A percentile compares a stretch with the other conserved stretches of the same genome.
phyloP scores from a whole-genome alignment of 2,113 vertebrate genomes.

The Hippocampus barbouri region DNA sequence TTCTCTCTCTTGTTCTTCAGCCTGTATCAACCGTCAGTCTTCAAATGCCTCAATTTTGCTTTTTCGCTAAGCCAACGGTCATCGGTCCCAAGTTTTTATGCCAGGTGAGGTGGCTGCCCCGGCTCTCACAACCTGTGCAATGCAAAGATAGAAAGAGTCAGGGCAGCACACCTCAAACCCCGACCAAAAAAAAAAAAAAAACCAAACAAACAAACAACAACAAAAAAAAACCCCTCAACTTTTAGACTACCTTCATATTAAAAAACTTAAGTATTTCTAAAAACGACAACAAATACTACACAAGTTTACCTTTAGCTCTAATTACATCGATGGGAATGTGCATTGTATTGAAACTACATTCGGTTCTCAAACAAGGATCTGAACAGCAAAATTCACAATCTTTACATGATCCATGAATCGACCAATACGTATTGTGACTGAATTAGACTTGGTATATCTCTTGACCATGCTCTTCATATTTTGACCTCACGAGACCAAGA shows the following conservation, averaged over 20 bases:
- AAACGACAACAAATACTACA: background rate
- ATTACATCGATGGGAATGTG: background rate
- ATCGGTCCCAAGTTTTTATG: conserved; percentile 66
- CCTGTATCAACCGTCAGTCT: conserved; percentile 57
- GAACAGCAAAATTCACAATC: background rate
- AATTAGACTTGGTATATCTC: background rate
- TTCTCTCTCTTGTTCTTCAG: conserved; percentile 43
- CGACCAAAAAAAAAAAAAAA: conserved; percentile 12
- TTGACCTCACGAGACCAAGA: background rate
- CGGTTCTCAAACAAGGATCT: background rate
- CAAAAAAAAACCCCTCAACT: conserved; percentile 10
- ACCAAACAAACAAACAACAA: background rate
- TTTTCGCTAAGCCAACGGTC: conserved; percentile 71
- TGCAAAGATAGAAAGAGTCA: conserved; percentile 82
- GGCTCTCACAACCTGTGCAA: conserved; percentile 81
- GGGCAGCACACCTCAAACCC: conserved; percentile 73
- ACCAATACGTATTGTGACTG: background rate
- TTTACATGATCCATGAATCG: background rate
- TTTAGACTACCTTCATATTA: conserved; percentile 15
- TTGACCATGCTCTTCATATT: background rate
- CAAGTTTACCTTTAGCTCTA: background rate
- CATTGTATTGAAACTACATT: background rate
- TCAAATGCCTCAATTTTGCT: conserved; percentile 68
- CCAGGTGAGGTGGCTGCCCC: conserved; percentile 70
- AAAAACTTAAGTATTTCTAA: background rate